phyloP scores from a whole-genome alignment of 1,140 invertebrate genomes.

The roundworm (Caenorhabditis elegans) region DNA sequence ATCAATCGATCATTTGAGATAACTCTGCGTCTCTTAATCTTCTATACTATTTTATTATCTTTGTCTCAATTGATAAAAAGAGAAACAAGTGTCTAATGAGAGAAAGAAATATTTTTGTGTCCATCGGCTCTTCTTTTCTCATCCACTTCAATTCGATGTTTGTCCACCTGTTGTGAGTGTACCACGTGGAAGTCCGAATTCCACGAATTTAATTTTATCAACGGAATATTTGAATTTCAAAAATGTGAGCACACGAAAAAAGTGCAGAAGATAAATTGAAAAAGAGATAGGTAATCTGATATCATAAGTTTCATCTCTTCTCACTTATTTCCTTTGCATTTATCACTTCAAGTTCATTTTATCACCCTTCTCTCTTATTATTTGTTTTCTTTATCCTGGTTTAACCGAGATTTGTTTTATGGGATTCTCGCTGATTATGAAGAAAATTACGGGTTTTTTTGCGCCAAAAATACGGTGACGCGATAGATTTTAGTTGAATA shows the following conservation, averaged over 20 bases:
- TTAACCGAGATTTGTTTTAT: too few species aligned
- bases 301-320: neutral
- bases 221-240: too few species aligned
- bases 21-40: neutral
- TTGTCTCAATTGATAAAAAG: neutral
- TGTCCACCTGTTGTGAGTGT: conserved; percentile 2
- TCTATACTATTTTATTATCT: neutral
- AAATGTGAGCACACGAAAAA: neutral
- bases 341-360: neutral
- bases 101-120: neutral
- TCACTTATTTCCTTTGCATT: neutral
- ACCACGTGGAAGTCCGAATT: neutral
- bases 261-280: neutral
- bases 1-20: conserved; percentile 10
- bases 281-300: neutral
- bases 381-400: neutral
- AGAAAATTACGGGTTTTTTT: too few species aligned
- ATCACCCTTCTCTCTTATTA: too few species aligned
- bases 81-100: neutral
- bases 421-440: too few species aligned
- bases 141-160: neutral
- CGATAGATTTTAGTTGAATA: too few species aligned
- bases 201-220: too few species aligned
- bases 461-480: too few species aligned
- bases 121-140: neutral